Percentiles rank a stretch among this genome's conserved stretches.
phyloP scores from a whole-genome alignment of 53 echinoderm and acorn worm genomes.

The Crossaster papposus region DNA sequence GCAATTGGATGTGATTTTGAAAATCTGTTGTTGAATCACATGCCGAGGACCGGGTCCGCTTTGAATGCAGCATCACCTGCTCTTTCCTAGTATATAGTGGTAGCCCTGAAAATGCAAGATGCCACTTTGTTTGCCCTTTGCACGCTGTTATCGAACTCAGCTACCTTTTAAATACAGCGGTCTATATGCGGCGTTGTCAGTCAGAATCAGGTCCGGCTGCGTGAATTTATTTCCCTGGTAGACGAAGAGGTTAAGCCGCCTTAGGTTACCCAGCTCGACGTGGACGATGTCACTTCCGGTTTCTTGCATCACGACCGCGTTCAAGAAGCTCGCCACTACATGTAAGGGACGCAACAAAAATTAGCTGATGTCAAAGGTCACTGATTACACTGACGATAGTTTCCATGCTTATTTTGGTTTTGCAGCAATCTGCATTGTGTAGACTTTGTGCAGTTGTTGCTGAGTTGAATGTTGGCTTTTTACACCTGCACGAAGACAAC shows the following conservation, averaged over 20 bases:
- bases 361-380: neutral
- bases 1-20: too few relatives aligned
- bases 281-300: slow-evolving; percentile 60
- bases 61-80: too few relatives aligned
- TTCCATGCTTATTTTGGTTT: too few relatives aligned
- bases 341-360: neutral
- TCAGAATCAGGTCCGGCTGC: slow-evolving; percentile 18
- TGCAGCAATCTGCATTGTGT: too few relatives aligned
- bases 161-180: slow-evolving; percentile 33
- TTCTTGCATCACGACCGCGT: slow-evolving; percentile 59
- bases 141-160: neutral
- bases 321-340: slow-evolving; percentile 53
- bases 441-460: too few relatives aligned
- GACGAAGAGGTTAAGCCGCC: slow-evolving; percentile 14
- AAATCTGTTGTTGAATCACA: too few relatives aligned
- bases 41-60: too few relatives aligned
- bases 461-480: too few relatives aligned
- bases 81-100: too few relatives aligned
- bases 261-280: slow-evolving; percentile 33
- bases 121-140: too few relatives aligned
- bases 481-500: too few relatives aligned
- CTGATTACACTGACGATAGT: neutral
- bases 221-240: slow-evolving; percentile 4
- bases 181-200: neutral
- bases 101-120: too few relatives aligned